phyloP scores from a whole-genome alignment of 2,888 invertebrate genomes.

The Sialis lutaria region DNA sequence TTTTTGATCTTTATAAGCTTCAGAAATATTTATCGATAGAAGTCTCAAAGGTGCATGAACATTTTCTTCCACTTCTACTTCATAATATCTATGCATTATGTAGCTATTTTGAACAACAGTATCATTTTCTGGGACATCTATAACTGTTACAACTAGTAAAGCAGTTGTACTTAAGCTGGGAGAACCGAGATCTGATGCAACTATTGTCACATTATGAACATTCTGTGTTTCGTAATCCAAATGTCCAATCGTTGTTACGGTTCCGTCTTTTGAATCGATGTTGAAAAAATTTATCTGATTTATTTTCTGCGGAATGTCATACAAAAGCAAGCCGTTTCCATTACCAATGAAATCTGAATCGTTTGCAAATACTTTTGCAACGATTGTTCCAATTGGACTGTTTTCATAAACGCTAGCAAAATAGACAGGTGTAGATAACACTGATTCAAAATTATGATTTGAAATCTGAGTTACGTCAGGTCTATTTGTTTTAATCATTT shows the following conservation, averaged over 20 bases:
- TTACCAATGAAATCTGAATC: constrained; percentile 73
- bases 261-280: constrained; percentile 73
- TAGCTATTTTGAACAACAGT: constrained; percentile 19
- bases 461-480: constrained; percentile 28
- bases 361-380: constrained; percentile 62
- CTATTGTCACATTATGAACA: constrained; percentile 56
- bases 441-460: constrained; percentile 35
- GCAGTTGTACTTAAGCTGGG: constrained; percentile 70
- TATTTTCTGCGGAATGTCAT: constrained; percentile 50
- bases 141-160: constrained; percentile 45
- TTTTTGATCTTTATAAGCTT: constrained; percentile 42
- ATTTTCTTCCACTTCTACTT: constrained; percentile 69
- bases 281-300: constrained; percentile 47
- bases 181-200: constrained; percentile 72
- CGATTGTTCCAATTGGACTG: constrained; percentile 52
- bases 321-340: constrained; percentile 72
- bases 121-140: constrained; percentile 42
- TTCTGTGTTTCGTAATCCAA: constrained; percentile 52
- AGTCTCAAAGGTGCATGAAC: constrained; percentile 56
- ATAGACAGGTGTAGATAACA: constrained; percentile 50
- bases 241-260: constrained; percentile 54
- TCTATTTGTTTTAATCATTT: constrained; percentile 32
- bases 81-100: constrained; percentile 44
- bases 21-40: constrained; percentile 58
- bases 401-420: constrained; percentile 59